phyloP scores from a whole-genome alignment of 2,797 vertebrate species.

The Diglossa cyanea region DNA sequence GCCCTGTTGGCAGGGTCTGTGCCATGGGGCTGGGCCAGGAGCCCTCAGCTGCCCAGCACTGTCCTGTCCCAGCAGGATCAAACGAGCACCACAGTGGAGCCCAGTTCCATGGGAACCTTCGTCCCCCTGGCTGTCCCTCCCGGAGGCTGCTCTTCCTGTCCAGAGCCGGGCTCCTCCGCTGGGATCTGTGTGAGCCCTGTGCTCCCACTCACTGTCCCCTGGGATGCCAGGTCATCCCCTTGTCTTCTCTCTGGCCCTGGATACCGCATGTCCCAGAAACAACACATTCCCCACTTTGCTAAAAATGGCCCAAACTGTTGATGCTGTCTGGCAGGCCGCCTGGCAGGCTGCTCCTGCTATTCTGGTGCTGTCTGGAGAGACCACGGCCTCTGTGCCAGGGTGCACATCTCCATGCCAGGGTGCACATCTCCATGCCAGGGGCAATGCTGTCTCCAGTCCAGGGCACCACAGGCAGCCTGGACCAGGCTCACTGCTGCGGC shows the following conservation, averaged over 20 bases:
- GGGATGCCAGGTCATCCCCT: neutral
- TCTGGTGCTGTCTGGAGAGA: neutral
- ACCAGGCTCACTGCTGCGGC: fast-evolving
- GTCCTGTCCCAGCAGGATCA: fast-evolving
- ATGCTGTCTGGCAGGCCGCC: neutral
- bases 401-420: no score
- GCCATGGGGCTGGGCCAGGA: neutral
- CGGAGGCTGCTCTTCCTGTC: fast-evolving
- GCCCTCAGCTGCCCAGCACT: neutral
- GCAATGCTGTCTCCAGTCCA: neutral
- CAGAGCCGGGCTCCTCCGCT: neutral
- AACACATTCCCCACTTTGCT: neutral
- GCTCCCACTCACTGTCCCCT: fast-evolving
- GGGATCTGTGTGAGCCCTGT: neutral
- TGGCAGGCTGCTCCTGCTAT: neutral
- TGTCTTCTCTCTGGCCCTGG: neutral
- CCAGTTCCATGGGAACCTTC: neutral
- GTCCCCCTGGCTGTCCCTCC: neutral
- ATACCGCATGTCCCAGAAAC: neutral
- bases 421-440: neutral
- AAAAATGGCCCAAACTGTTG: neutral
- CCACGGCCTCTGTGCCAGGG: fast-evolving
- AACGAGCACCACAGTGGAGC: fast-evolving
- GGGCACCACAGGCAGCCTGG: fast-evolving
- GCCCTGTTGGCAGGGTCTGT: neutral